These are phyloP conservation scores for Tethea ocularis DNA, from an alignment of 2,888 invertebrate species.

Conservation along the genomic window DNA sequence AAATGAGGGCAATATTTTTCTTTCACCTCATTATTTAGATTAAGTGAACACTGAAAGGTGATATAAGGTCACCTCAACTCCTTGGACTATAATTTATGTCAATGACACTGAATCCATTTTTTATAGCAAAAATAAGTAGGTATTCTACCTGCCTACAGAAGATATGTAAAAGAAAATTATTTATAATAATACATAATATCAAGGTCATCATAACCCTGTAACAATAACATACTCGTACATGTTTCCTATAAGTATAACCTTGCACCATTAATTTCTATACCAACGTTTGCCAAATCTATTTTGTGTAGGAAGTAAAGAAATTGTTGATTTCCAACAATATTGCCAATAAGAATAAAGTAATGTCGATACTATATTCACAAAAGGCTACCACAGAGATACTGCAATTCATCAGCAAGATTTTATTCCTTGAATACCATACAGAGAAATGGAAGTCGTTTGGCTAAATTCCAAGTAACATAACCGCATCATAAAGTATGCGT, in stretches of 20 bases:
- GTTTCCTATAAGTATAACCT: background rate
- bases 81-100: background rate
- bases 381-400: background rate
- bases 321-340: no score
- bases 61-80: background rate
- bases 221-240: no score
- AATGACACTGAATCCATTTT: background rate
- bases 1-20: conserved; percentile 1
- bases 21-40: conserved; percentile 1
- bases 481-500: background rate
- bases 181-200: no score
- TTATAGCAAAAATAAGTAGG: no score
- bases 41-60: background rate
- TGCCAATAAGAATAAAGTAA: background rate
- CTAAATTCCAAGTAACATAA: background rate
- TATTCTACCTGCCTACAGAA: no score
- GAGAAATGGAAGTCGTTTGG: background rate
- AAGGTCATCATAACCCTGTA: no score
- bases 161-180: no score
- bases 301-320: background rate
- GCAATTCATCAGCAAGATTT: background rate
- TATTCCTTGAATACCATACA: background rate
- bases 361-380: background rate
- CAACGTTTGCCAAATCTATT: background rate
- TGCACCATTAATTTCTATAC: background rate